Evolutionary conservation across 2,797 vertebrate genomes (phyloP).

Genomic region (Scolopax rusticola): DNA sequence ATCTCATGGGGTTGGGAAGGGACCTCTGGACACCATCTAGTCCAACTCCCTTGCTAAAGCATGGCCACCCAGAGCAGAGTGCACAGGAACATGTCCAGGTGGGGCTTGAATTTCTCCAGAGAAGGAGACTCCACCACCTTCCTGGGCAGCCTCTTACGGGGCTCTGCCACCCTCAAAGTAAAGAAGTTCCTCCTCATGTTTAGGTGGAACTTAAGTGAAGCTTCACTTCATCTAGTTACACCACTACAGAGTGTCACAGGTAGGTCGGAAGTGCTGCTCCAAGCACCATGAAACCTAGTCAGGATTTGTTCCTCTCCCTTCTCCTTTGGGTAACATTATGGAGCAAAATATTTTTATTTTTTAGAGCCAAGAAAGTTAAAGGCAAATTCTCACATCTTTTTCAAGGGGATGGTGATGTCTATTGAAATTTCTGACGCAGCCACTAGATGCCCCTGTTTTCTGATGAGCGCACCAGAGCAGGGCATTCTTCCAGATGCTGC

Average conservation of each 20-base stretch:
- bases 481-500: rapidly evolving
- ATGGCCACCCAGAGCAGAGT: too few relatives aligned
- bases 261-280: rapidly evolving
- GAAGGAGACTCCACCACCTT: too few relatives aligned
- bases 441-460: constrained; percentile 69
- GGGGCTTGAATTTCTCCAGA: too few relatives aligned
- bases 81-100: too few relatives aligned
- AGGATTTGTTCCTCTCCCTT: not conserved
- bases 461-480: not conserved
- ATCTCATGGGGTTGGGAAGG: too few relatives aligned
- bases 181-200: too few relatives aligned
- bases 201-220: not conserved
- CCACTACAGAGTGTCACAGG: not conserved
- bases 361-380: not conserved
- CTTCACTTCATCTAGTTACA: not conserved
- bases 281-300: rapidly evolving
- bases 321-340: not conserved
- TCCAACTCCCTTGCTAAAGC: too few relatives aligned
- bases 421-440: not conserved
- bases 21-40: too few relatives aligned
- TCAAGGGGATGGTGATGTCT: not conserved
- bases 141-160: too few relatives aligned
- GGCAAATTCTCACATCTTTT: not conserved
- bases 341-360: not conserved
- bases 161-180: too few relatives aligned